Conservation (phyloP, 2,113 vertebrate species). For the Perca flavescens region DNA sequence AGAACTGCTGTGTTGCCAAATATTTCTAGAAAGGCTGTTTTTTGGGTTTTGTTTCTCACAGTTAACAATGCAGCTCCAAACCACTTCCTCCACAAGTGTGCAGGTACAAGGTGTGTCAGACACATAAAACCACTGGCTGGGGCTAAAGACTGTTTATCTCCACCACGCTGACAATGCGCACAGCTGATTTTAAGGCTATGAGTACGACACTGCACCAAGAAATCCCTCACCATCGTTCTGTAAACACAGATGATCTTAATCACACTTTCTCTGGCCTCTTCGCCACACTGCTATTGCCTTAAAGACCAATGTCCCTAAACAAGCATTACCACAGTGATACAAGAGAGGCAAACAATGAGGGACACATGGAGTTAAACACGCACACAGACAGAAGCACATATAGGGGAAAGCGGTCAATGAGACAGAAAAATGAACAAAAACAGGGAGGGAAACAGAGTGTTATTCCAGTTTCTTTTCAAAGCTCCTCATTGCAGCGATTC, state of each 20-base stretch:
- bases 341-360: constrained; percentile 15
- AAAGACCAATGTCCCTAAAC: constrained; percentile 53
- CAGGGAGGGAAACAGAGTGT: not conserved
- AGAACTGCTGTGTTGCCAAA: constrained; percentile 17
- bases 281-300: constrained; percentile 43
- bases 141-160: constrained; percentile 15
- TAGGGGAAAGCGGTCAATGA: constrained; percentile 4
- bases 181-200: constrained; percentile 40
- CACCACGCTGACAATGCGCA: constrained; percentile 22
- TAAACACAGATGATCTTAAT: constrained; percentile 61
- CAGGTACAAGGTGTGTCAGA: constrained; percentile 18
- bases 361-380: not conserved
- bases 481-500: constrained; percentile 36
- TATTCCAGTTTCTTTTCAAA: constrained; percentile 6
- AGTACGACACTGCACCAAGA: constrained; percentile 31
- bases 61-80: constrained; percentile 18
- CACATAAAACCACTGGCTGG: not conserved
- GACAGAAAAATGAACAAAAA: constrained; percentile 14
- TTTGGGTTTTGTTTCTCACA: not conserved
- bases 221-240: constrained; percentile 36
- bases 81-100: constrained; percentile 23
- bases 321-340: constrained; percentile 24
- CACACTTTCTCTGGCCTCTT: constrained; percentile 41
- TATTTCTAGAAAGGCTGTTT: constrained; percentile 8
- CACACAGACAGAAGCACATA: not conserved